Conservation (phyloP, 2,113 vertebrate species). For the Zapus hudsonius region DNA sequence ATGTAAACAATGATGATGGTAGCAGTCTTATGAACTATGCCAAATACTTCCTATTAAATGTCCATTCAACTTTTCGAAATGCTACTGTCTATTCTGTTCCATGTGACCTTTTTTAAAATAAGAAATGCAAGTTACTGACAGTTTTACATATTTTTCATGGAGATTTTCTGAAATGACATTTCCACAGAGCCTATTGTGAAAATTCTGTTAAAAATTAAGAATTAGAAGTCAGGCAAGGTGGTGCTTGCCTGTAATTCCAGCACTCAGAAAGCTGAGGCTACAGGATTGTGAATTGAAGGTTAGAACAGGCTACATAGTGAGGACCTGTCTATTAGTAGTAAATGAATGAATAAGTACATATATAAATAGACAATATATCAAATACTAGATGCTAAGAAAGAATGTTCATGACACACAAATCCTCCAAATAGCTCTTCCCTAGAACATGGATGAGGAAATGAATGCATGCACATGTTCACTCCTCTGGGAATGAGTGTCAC, state of each 20-base stretch:
- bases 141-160: constrained; percentile 3
- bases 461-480: background rate
- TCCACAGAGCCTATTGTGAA: background rate
- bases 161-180: background rate
- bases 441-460: background rate
- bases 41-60: constrained; percentile 35
- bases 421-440: background rate
- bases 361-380: too few relatives aligned
- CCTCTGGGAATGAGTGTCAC: background rate
- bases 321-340: background rate
- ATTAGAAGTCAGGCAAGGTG: background rate
- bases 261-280: background rate
- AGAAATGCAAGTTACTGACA: background rate
- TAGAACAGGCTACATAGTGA: background rate
- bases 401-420: background rate
- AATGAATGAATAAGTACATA: background rate
- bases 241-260: background rate
- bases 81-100: background rate
- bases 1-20: constrained; percentile 28
- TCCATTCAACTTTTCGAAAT: constrained; percentile 21
- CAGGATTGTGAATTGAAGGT: background rate
- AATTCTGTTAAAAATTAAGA: background rate
- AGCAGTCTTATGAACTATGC: background rate
- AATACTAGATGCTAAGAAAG: background rate
- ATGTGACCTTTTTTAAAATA: background rate